Conservation (phyloP, 2,888 invertebrate species). For the Drosophila tanythrix region DNA sequence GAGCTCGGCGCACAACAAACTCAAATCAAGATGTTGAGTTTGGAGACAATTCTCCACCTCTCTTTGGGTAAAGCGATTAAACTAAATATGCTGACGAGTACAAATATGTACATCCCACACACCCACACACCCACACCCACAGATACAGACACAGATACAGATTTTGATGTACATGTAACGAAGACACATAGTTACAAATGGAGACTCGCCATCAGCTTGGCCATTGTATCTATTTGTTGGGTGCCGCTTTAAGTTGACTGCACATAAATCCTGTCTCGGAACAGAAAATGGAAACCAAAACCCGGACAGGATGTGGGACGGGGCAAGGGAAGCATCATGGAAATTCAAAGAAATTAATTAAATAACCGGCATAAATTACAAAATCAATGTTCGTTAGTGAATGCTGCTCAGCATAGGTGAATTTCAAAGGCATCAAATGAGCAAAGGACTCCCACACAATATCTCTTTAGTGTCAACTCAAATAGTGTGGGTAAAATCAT, state of each 20-base stretch:
- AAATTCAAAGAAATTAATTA: constrained; percentile 53
- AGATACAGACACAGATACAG: constrained; percentile 3
- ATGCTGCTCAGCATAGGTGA: constrained; percentile 3
- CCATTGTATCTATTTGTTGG: constrained; percentile 37
- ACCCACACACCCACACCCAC: background rate
- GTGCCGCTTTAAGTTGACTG: constrained; percentile 34
- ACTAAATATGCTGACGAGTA: constrained; percentile 58
- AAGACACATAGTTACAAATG: constrained; percentile 31
- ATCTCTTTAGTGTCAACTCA: background rate
- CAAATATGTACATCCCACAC: constrained; percentile 16
- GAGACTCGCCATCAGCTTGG: constrained; percentile 29
- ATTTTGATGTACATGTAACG: constrained; percentile 12
- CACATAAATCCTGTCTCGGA: constrained; percentile 47
- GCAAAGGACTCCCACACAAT: background rate
- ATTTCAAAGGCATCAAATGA: background rate
- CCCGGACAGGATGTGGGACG: background rate
- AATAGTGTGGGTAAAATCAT: background rate
- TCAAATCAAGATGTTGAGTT: background rate
- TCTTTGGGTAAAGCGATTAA: constrained; percentile 43
- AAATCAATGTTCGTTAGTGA: constrained; percentile 27
- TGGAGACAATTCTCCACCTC: constrained; percentile 26
- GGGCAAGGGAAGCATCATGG: constrained; percentile 1
- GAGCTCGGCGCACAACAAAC: background rate
- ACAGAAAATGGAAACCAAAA: constrained; percentile 15
- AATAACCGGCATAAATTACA: constrained; percentile 51